phyloP scores from a whole-genome alignment of 2,113 vertebrate genomes.

The zebrafish (Danio rerio) region GRCz12tu NC_133178.1:54261501-54262000 shows the following conservation, averaged over 20 bases:
- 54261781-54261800: slow-evolving; percentile 15
- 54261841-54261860: slow-evolving; percentile 54
- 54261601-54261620: too few relatives aligned
- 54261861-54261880: slow-evolving; percentile 60
- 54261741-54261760: too few relatives aligned
- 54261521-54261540: too few relatives aligned
- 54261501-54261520: too few relatives aligned
- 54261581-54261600: too few relatives aligned
- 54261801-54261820: neutral
- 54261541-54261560: too few relatives aligned
- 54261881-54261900: slow-evolving; percentile 3
- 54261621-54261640: too few relatives aligned
- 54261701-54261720: too few relatives aligned
- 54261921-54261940: neutral
- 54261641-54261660: too few relatives aligned
- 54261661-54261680: too few relatives aligned
- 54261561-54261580: too few relatives aligned
- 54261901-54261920: slow-evolving; percentile 61
- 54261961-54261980: neutral
- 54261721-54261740: neutral
- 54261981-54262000: neutral
- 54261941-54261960: neutral
- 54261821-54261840: slow-evolving; percentile 30
- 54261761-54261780: slow-evolving; percentile 15
- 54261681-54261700: too few relatives aligned